Evolutionary conservation across 2,113 vertebrate species (phyloP).

Genomic region (Sphyrna mokarran): DNA sequence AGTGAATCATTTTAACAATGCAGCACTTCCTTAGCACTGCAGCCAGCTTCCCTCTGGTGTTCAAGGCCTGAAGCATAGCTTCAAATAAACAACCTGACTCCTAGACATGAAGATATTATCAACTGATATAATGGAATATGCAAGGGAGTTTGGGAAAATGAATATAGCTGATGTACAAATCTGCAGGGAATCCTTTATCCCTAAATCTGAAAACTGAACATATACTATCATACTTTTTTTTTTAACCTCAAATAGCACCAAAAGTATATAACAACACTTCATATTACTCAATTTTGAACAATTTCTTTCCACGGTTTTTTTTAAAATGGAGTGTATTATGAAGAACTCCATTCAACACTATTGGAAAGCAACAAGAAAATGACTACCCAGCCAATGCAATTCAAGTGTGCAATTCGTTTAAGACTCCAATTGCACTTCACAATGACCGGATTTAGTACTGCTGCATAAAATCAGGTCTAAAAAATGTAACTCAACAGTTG

Average conservation of each 20-base stretch:
- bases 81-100: not conserved
- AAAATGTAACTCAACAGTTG: not conserved
- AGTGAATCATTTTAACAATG: not conserved
- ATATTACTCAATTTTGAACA: not conserved
- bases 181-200: too few species aligned
- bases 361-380: not conserved
- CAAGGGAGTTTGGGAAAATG: not conserved
- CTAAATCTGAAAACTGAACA: too few species aligned
- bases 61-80: not conserved
- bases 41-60: not conserved
- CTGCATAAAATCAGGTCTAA: not conserved
- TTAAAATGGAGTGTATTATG: not conserved
- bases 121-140: not conserved
- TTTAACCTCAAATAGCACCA: not conserved
- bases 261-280: not conserved
- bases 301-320: not conserved
- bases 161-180: not conserved
- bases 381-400: not conserved
- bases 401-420: not conserved
- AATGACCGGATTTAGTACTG: not conserved
- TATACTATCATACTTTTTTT: too few species aligned
- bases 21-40: not conserved
- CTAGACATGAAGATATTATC: not conserved
- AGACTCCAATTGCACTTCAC: not conserved
- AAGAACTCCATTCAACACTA: not conserved